Base-by-base conservation (phyloP, 2,888 invertebrate genomes). In the Tineola bisselliella region DNA sequence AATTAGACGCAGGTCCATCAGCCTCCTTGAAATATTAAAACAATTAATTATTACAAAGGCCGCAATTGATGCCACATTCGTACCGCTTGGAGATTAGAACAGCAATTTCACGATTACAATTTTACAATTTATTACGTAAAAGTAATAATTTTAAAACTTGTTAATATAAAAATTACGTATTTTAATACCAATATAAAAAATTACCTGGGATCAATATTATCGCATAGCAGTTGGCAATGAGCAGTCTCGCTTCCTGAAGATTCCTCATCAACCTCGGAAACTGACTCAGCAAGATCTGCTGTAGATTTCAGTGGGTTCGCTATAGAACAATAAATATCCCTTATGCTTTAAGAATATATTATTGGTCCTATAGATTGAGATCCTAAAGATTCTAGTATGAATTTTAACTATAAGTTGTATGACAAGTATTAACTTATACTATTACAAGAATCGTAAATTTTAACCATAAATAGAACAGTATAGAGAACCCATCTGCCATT, bases 181-280 rank as follows among this genome's bases (percentile, higher is more conserved):
- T 25, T 54, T 54, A 25, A 58, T 30, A 15, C n/a, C n/a, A n/a
- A n/a, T n/a, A n/a, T n/a, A n/a, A 25, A 25, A 38, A 63, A 62
- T 68, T 60, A 82, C 87, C 88, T 81, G 11, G 87, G 80, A 63
- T 87, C 87, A 12, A 84, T 87, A 65, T 79, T 84, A 61, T 87
- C 88, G 63, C 87, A 87, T 4, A 87, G 67, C 43, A 87, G 72
- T 64, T 84, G 87, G 63, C 87, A 87, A 64, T 86, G 86, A 0
- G 84, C 87, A 0, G 86, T 84, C 63, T 89, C 89, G 66, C 89
- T 89, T 44, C 88, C 88, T 0, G 89, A 89, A 0, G 89, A 90
- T 63, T 86, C 88, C 62, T 90, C 90, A 69, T 89, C 90, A n/a
- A 86, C 88, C 62, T 90, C 90, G 54, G 90, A 90, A 18, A 90